Evolutionary conservation across 2,113 vertebrate species (phyloP).

Genomic region (Antechinus flavipes): DNA sequence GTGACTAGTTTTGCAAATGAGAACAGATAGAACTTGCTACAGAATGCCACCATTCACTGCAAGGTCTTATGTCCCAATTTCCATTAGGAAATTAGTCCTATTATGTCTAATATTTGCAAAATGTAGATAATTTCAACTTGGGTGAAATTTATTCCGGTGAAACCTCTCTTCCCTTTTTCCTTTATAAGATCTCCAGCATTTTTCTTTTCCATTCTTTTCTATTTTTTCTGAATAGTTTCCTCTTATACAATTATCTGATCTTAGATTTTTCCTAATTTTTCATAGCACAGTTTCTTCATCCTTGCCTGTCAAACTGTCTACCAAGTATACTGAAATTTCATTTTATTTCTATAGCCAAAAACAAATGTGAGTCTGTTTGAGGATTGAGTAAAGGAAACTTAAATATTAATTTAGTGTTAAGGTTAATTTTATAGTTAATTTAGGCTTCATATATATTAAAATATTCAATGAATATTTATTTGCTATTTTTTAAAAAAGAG

Average conservation of each 20-base stretch:
- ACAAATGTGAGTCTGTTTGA: background rate
- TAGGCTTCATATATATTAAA: background rate
- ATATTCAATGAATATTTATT: background rate
- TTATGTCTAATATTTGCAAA: constrained; percentile 31
- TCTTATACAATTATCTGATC: background rate
- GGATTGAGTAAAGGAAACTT: background rate
- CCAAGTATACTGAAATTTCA: background rate
- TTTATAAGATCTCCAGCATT: background rate
- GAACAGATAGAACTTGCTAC: background rate
- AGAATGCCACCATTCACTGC: background rate
- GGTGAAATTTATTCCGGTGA: background rate
- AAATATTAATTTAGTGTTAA: background rate
- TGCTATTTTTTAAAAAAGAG: background rate
- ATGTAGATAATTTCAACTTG: background rate
- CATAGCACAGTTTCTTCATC: background rate
- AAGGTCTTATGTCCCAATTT: background rate
- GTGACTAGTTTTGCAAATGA: constrained; percentile 5
- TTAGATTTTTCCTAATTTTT: background rate
- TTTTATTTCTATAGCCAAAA: background rate
- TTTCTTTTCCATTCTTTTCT: background rate
- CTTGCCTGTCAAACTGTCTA: background rate
- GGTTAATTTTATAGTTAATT: background rate
- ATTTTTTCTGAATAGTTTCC: background rate
- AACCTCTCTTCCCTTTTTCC: background rate
- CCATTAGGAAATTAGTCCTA: background rate